Conservation (phyloP, 2,113 vertebrate species). For the Athene noctua region DNA sequence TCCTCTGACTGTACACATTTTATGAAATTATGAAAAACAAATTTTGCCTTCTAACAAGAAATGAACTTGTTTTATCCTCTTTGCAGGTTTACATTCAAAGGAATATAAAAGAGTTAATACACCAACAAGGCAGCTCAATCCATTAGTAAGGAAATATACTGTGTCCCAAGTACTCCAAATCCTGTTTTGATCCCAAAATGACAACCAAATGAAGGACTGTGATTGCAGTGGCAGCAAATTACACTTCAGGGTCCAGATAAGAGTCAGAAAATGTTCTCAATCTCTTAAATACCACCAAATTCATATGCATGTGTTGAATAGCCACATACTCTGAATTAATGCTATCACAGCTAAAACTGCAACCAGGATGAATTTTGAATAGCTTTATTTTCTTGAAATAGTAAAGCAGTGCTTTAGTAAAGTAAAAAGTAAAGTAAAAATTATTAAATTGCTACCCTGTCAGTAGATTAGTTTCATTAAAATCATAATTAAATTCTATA, state of each 20-base stretch:
- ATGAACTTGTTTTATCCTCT: background rate
- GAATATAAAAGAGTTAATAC: background rate
- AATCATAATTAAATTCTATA: background rate
- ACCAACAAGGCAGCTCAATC: background rate
- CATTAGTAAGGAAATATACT: background rate
- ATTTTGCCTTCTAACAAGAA: background rate
- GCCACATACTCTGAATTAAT: background rate
- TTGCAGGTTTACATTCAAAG: background rate
- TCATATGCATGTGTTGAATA: background rate
- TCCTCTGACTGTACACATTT: background rate
- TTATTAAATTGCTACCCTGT: background rate
- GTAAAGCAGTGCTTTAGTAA: background rate
- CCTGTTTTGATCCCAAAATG: conserved; percentile 30
- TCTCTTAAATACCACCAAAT: background rate
- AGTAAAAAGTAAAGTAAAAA: background rate
- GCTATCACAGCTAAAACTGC: background rate
- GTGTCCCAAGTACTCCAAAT: conserved; percentile 1
- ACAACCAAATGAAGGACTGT: background rate
- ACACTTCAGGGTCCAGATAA: conserved; percentile 21
- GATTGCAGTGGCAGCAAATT: background rate
- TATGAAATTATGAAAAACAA: background rate
- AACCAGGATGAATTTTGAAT: background rate
- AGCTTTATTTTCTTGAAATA: background rate
- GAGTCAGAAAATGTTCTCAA: background rate
- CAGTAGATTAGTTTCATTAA: background rate